Evolutionary conservation across 2,797 vertebrate species (phyloP), one percentile per base, ranked within the genome.

Genomic region (Bradypodion pumilum): DNA sequence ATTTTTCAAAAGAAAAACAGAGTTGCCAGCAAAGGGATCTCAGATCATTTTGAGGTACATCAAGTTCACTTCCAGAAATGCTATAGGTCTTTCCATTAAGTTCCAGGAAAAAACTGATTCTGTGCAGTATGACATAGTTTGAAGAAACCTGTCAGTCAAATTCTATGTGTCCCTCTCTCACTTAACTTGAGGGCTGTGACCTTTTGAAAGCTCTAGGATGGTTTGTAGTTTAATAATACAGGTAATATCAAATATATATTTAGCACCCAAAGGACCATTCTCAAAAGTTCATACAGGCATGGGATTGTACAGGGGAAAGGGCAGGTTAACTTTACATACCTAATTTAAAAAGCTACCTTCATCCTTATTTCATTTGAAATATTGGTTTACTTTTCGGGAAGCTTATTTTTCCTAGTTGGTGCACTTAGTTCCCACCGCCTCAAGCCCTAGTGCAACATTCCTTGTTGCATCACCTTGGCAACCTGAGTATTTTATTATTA

Each of bases 201-300:
- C 92, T 94, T 85, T 94, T 88, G 81, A 89, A 90, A 79, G 78
- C 91, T 83, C 90, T 85, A 74, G 44, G 76, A 65, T 83, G 25
- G 62, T 75, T 74, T 88, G 88, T 85, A 78, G 75, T 91, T 92
- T 91, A 93, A 74, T 88, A 79, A 91, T 77, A 88, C 91, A 89
- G 90, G 63, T 84, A 89, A 52, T 69, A 84, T 89, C 82, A 93
- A 93, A 93, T 76, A 90, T 37, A 82, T 92, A 74, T 90, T 85
- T 86, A 89, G 91, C 83, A 63, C 89, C 52, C 88, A 86, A 49
- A 86, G 82, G 90, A 90, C 79, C 74, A 9, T 82, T 83, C 78
- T 91, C 78, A 92, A 78, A 94, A 94, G 94, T 93, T 94, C 94
- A 94, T 65, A 63, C 83, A 72, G 87, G 80, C 25, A 21, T 84